Base-by-base conservation (phyloP, 64 coral and sea anemone genomes). In the Actinia tenebrosa region DNA sequence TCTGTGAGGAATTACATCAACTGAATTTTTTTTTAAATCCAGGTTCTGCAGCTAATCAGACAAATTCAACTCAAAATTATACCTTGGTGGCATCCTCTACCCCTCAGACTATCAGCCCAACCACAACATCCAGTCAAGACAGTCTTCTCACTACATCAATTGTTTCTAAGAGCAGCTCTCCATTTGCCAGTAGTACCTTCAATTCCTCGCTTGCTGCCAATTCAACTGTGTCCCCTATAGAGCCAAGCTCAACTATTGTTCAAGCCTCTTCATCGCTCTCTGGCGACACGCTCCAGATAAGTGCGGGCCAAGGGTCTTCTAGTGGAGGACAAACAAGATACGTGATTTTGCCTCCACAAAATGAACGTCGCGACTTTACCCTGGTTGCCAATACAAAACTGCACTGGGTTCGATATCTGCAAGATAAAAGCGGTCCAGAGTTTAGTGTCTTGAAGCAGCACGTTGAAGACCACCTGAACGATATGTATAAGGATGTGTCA, bases 11-110 rank as follows among this genome's bases (percentile, higher is more conserved):
- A 13, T 42, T 0, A 75, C 69, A 14, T 37, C 10, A 66, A 66
- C 63, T 75, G n/a, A 30, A 72, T 6, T 15, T 15, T 15, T 16
- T 30, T 75, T 42, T 13, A 14, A 37, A 37, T 26, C n/a, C 25
- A 75, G 69, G 69, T 75, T 75, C n/a, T 15, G 27, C 69, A 75
- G 25, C n/a, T 14, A 75, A 75, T 75, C 69, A 75, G 26, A 75
- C 26, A 3, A 75, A 75, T 14, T 66, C 63, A n/a, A 66, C 19
- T 13, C 69, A 30, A 75, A 75, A 10, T 15, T 30, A 26, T 42
- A 42, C 69, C 1, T 7, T 75, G 10, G 11, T 75, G 10, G 27
- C 14, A 75, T 25, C 69, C 3, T 30, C 69, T 30, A 37, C 69
- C 8, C 63, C 63, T 66, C 5, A 66, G 7, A 7, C 63, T 23